phyloP scores from a whole-genome alignment of 1,140 invertebrate genomes.

The Anagrus nilaparvatae region DNA sequence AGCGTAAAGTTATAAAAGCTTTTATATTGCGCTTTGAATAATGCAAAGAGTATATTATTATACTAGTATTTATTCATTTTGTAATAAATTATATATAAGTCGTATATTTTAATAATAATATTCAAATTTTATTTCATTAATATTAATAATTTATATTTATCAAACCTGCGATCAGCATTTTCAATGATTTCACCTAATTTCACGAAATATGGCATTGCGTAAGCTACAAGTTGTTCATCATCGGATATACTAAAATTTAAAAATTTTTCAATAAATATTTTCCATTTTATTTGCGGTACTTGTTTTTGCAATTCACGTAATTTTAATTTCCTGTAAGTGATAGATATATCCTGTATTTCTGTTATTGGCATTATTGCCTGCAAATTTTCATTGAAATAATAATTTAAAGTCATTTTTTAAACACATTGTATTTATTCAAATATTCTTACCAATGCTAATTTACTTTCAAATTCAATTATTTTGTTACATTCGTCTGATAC shows the following conservation, averaged over 20 bases:
- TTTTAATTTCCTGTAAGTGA: slow-evolving; percentile 63
- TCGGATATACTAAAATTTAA: slow-evolving; percentile 52
- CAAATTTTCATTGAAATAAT: slow-evolving; percentile 6
- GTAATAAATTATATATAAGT: neutral
- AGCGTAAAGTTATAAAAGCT: too few relatives aligned
- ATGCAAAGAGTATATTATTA: neutral
- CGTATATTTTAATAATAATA: neutral
- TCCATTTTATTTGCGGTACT: slow-evolving; percentile 72
- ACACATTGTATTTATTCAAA: neutral
- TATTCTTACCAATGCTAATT: slow-evolving; percentile 61
- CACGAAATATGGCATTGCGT: slow-evolving; percentile 69
- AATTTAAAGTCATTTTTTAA: slow-evolving; percentile 3
- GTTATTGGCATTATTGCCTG: slow-evolving; percentile 68
- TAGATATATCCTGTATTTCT: slow-evolving; percentile 71
- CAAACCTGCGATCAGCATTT: slow-evolving; percentile 55
- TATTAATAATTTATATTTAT: too few relatives aligned
- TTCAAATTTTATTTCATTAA: neutral
- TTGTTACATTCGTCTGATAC: slow-evolving; percentile 54
- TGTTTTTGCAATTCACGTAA: slow-evolving; percentile 51
- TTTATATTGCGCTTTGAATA: too few relatives aligned
- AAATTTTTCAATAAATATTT: slow-evolving; percentile 60
- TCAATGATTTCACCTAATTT: slow-evolving; percentile 64
- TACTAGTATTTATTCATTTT: neutral
- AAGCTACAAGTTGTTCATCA: slow-evolving; percentile 66
- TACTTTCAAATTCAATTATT: slow-evolving; percentile 66